Evolutionary conservation across 2,797 vertebrate species (phyloP).

Genomic region (Lithobates pipiens): DNA sequence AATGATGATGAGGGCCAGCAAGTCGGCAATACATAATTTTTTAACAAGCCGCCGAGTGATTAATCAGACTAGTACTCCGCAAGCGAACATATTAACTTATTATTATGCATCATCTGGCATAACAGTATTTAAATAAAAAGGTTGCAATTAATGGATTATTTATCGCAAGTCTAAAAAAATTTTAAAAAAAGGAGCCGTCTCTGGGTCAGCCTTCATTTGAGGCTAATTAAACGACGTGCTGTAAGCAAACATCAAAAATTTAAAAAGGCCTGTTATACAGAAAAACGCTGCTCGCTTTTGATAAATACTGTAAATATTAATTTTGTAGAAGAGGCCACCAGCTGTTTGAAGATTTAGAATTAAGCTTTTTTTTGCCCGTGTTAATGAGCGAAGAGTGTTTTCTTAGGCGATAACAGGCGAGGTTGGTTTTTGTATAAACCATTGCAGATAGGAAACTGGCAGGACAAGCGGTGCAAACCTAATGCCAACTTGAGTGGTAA

Average conservation of each 20-base stretch:
- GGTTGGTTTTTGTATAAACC: too few species aligned
- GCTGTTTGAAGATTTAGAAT: not conserved
- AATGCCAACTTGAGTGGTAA: too few species aligned
- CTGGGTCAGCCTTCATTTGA: not conserved
- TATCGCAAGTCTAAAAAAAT: not conserved
- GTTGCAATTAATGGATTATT: not conserved
- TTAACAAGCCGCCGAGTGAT: not conserved
- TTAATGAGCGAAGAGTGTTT: too few species aligned
- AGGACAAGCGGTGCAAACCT: too few species aligned
- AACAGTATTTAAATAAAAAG: not conserved
- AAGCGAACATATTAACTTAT: not conserved
- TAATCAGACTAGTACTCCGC: not conserved
- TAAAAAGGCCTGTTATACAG: not conserved
- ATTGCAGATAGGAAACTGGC: too few species aligned
- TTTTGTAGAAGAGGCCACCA: not conserved
- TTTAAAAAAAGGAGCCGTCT: not conserved
- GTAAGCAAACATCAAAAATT: not conserved
- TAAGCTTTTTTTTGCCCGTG: not conserved
- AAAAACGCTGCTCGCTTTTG: not conserved
- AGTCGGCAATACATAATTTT: not conserved
- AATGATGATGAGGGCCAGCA: not conserved
- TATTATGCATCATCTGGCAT: not conserved
- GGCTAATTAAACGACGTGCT: not conserved
- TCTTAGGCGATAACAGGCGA: too few species aligned
- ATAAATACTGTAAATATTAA: not conserved